Base-by-base conservation (phyloP, 2,888 invertebrate species). In the Dendrolimus houi region DNA sequence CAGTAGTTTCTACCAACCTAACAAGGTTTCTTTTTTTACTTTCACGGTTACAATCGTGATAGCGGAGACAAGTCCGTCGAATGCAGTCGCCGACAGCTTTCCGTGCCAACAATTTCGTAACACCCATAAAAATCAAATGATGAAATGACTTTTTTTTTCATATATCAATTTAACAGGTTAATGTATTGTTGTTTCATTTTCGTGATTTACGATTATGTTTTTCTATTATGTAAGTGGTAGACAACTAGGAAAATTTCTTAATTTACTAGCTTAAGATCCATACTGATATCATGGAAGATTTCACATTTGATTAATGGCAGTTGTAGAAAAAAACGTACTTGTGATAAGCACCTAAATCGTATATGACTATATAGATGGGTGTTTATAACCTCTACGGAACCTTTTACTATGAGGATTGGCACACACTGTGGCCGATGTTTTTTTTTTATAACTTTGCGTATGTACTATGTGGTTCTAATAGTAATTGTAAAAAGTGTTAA, bases 11-110 rank as follows among this genome's bases (percentile, higher is more conserved):
- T 47, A 47, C 47, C 29, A 29, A 3, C 29, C 9, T 47, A 47
- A 47, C 47, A 12, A 47, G 47, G 47, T 47, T 47, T 8, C 47
- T 56, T 66, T 72, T 74, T 77, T 70, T 64, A 75, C 77, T 79
- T 78, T 79, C 76, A 73, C 78, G 68, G 65, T 69, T 71, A 71
- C 69, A 69, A 72, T 71, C 70, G 70, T 62, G 69, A 67, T 68
- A 64, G 62, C 61, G 61, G 60, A 59, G 69, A 67, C 65, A 66
- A 64, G 68, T 69, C 58, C 56, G 64, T 59, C 62, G 57, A 58
- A 47, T 57, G 52, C 40, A 54, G 54, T 47, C 40, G 64, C 57
- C 56, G 57, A 59, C 53, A 56, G 61, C 68, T 72, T 71, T 64
- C 60, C 63, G 61, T 62, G 60, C 64, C 47, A 56, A 57, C 57